Evolutionary conservation across 2,888 invertebrate species (phyloP).

Genomic region (Julus scanicus): DNA sequence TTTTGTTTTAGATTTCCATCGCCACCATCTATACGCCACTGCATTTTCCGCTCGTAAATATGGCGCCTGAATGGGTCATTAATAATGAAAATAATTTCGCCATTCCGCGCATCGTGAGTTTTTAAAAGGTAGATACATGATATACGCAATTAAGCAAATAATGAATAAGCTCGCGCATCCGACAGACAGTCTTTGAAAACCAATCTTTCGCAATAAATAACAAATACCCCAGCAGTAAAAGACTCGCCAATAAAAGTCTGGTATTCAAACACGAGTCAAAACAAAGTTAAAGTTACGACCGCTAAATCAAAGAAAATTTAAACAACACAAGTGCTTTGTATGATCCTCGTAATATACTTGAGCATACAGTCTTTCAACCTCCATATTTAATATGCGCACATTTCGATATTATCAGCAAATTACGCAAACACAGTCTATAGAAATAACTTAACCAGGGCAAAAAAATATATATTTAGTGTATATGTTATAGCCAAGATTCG

Average conservation of each 20-base stretch:
- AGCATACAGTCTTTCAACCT: no score
- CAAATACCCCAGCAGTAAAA: background rate
- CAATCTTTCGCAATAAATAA: background rate
- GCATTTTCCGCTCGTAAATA: slow-evolving; percentile 26
- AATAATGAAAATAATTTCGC: slow-evolving; percentile 15
- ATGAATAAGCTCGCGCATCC: slow-evolving; percentile 21
- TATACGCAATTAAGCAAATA: slow-evolving; percentile 33
- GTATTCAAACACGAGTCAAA: background rate
- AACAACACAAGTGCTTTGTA: no score
- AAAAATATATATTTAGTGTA: no score
- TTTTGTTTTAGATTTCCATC: slow-evolving; percentile 42
- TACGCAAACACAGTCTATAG: no score
- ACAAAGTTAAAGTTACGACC: slow-evolving; percentile 3
- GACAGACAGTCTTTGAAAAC: background rate
- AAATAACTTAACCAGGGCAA: no score
- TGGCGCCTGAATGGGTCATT: slow-evolving; percentile 16
- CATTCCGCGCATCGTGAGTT: slow-evolving; percentile 17
- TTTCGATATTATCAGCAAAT: no score
- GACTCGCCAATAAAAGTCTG: background rate
- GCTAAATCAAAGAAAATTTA: background rate
- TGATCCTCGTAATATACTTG: no score
- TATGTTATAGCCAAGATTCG: no score
- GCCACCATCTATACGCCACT: slow-evolving; percentile 27
- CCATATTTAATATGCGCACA: no score
- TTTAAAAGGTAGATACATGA: background rate